phyloP scores from a whole-genome alignment of 2,888 invertebrate genomes.

The Colletes collaris region DNA sequence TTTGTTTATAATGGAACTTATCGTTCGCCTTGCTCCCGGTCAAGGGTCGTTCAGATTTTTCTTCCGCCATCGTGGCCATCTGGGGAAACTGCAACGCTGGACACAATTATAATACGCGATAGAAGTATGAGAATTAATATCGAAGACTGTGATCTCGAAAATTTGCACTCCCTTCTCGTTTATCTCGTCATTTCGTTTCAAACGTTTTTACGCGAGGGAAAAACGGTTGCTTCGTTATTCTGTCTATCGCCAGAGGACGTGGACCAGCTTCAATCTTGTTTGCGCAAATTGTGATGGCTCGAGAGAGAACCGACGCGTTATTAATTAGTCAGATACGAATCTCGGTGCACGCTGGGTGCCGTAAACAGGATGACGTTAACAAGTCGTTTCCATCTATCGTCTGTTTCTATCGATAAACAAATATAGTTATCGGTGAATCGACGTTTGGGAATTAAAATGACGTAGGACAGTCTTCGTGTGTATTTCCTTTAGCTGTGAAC shows the following conservation, averaged over 20 bases:
- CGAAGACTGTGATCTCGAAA: too few relatives aligned
- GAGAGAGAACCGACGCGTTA: constrained; percentile 26
- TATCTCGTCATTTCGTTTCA: too few relatives aligned
- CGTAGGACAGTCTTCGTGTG: not conserved
- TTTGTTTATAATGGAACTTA: not conserved
- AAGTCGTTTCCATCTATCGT: constrained; percentile 29
- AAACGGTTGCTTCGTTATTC: too few relatives aligned
- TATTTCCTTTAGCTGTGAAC: not conserved
- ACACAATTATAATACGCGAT: too few relatives aligned
- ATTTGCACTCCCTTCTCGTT: too few relatives aligned
- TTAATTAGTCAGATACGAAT: constrained; percentile 56
- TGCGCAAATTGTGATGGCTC: constrained; percentile 4
- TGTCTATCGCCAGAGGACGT: not conserved
- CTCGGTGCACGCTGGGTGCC: constrained; percentile 23
- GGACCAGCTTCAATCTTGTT: constrained; percentile 4
- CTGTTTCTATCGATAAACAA: constrained; percentile 27
- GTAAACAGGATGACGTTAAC: constrained; percentile 56
- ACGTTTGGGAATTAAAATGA: constrained; percentile 21
- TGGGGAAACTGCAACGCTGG: not conserved
- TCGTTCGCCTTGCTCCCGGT: not conserved
- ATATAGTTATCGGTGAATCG: not conserved
- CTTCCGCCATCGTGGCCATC: not conserved
- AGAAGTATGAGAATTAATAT: too few relatives aligned
- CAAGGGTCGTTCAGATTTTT: not conserved
- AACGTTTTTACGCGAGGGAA: too few relatives aligned